Percentiles rank a stretch among this genome's conserved stretches.
Conservation (phyloP, 2,113 vertebrate species). For the Chlorocebus sabaeus region DNA sequence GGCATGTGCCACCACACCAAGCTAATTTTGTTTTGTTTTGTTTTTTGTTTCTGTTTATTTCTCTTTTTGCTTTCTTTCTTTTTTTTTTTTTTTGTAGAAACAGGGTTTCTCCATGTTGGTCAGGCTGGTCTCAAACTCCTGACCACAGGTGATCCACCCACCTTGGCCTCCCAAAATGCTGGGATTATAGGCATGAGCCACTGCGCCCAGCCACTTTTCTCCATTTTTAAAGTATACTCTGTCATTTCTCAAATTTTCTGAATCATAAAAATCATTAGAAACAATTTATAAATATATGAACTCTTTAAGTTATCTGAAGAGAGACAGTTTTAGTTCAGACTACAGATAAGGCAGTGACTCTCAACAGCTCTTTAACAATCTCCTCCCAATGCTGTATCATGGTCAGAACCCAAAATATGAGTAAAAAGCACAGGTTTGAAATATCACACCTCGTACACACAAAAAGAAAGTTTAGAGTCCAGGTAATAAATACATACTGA, state of each 20-base stretch:
- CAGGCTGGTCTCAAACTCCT: too few relatives aligned
- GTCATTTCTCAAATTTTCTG: background rate
- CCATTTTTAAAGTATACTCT: background rate
- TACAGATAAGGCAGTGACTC: background rate
- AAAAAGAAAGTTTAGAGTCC: background rate
- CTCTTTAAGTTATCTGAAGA: background rate
- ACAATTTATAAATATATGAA: background rate
- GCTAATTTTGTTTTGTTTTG: too few relatives aligned
- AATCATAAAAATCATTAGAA: background rate
- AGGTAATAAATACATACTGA: background rate
- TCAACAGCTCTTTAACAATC: background rate
- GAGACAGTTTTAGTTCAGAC: background rate
- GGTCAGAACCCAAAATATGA: background rate
- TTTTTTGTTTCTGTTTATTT: too few relatives aligned
- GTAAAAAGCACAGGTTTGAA: background rate
- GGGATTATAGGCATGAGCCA: too few relatives aligned
- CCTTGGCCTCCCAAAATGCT: too few relatives aligned
- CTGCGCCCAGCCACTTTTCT: fast-evolving
- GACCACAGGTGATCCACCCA: too few relatives aligned
- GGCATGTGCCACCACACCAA: too few relatives aligned
- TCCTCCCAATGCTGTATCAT: background rate
- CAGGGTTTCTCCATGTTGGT: too few relatives aligned
- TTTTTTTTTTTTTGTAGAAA: too few relatives aligned
- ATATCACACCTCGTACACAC: background rate
- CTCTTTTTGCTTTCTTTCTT: too few relatives aligned